phyloP scores from a whole-genome alignment of 2,888 invertebrate species.

The Stramonita haemastoma region DNA sequence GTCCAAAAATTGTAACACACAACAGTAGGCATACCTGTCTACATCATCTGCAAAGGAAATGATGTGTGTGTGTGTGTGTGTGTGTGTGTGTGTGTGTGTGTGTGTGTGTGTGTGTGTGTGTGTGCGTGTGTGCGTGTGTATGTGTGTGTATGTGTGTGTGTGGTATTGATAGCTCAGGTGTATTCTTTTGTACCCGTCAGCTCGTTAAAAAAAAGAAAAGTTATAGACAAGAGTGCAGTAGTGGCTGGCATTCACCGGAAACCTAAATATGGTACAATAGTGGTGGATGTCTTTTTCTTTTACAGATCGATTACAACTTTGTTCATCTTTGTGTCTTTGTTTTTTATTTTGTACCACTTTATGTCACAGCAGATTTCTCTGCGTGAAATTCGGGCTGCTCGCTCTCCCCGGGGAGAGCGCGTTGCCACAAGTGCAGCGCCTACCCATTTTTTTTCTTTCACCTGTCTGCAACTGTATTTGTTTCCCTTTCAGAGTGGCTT shows the following conservation, averaged over 20 bases:
- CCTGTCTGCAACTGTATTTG: no score
- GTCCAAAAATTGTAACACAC: background rate
- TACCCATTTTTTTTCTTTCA: no score
- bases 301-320: background rate
- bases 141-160: conserved; percentile 3
- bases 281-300: no score
- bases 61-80: background rate
- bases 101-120: no score
- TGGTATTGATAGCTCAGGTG: background rate
- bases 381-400: no score
- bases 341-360: no score
- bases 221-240: background rate
- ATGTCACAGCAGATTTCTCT: no score
- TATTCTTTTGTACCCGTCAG: background rate
- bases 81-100: background rate
- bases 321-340: no score
- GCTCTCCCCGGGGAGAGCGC: no score
- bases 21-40: background rate
- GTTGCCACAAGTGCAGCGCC: no score
- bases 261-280: background rate
- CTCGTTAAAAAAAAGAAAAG: background rate
- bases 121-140: background rate
- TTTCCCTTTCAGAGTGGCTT: no score
- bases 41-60: background rate
- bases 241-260: no score